Conservation (phyloP, 2,113 vertebrate species). For the Colistium nudipinnis region DNA sequence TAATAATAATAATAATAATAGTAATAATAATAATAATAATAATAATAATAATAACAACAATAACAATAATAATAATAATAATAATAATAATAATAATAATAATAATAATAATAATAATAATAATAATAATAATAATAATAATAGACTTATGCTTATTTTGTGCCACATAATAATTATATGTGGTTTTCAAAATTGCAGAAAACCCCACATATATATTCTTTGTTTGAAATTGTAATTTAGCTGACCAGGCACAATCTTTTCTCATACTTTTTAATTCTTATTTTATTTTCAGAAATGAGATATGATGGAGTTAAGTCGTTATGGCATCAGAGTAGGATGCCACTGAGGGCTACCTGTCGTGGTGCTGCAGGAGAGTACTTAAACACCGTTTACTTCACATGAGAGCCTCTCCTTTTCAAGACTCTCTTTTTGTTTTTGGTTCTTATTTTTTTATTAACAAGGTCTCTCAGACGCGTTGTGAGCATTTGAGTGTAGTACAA, state of each 20-base stretch:
- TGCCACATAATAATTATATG: too few species aligned
- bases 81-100: too few species aligned
- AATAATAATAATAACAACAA: too few species aligned
- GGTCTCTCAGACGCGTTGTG: constrained; percentile 40
- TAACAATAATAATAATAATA: too few species aligned
- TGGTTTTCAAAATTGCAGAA: too few species aligned
- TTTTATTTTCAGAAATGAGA: constrained; percentile 14
- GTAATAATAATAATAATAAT: too few species aligned
- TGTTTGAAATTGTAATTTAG: too few species aligned
- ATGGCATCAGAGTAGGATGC: constrained; percentile 53
- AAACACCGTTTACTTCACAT: constrained; percentile 87
- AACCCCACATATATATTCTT: too few species aligned
- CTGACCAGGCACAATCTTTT: not conserved
- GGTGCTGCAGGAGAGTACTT: constrained; percentile 87
- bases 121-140: too few species aligned
- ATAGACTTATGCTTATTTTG: too few species aligned
- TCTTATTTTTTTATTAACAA: constrained; percentile 4
- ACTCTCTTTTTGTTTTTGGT: constrained; percentile 72
- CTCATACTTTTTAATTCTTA: not conserved
- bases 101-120: too few species aligned
- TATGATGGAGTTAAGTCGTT: constrained; percentile 53
- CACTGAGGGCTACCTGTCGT: constrained; percentile 70
- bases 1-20: too few species aligned
- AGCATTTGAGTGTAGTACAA: constrained; percentile 58
- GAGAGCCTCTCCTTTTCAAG: constrained; percentile 87